Evolutionary conservation across 1,140 invertebrate species (phyloP), one percentile per base, ranked within the genome.

Genomic region (Elysia chlorotica): DNA sequence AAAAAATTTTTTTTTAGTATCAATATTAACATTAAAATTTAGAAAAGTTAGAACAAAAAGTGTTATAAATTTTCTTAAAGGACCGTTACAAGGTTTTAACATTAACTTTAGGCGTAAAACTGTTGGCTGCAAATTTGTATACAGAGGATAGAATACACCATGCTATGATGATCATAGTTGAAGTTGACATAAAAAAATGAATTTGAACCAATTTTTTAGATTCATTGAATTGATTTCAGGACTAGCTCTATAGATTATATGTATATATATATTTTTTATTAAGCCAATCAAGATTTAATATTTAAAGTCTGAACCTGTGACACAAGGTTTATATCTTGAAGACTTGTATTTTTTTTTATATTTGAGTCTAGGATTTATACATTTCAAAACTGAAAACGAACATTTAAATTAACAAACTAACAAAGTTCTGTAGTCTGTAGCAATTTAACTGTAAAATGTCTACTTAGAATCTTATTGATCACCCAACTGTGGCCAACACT

Each of bases 11-110:
- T 81, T 90, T 91, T 93, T 87, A 95, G 93, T 87, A 93, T 93
- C 87, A 95, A 94, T 61, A 94, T 85, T 79, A 95, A 89, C 86
- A 94, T 95, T 90, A 94, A 94, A 79, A 93, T 89, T 84, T 94
- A 94, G 68, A 94, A 90, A 78, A 94, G 88, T 87, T 93, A 94
- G n/a, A n/a, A n/a, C n/a, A n/a, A n/a, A n/a, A n/a, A n/a, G n/a
- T n/a, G n/a, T n/a, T n/a, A n/a, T n/a, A n/a, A n/a, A n/a, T n/a
- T n/a, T n/a, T n/a, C n/a, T n/a, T n/a, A n/a, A n/a, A n/a, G n/a
- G n/a, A n/a, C n/a, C n/a, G n/a, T n/a, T n/a, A n/a, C n/a, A n/a
- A n/a, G n/a, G n/a, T n/a, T n/a, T n/a, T n/a, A n/a, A n/a, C n/a
- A n/a, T n/a, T n/a, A n/a, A n/a, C n/a, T n/a, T n/a, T n/a, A n/a